Evolutionary conservation across 1,140 invertebrate species (phyloP), one percentile per base, ranked within the genome.

Genomic region (Bombus huntii): DNA sequence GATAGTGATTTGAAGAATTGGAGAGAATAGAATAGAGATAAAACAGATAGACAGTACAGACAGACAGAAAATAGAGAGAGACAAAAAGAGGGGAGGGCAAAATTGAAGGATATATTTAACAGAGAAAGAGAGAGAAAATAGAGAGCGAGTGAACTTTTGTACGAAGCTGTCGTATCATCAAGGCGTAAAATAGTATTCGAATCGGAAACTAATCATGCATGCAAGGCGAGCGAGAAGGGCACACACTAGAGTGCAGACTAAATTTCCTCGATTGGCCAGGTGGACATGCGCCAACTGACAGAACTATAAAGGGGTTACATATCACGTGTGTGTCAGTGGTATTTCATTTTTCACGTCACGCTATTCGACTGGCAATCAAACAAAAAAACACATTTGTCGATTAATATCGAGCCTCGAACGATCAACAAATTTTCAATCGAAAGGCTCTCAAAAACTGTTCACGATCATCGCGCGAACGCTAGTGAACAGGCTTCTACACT

Each of bases 241-340:
- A 95, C 89, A 94, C 88, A 92, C 93, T 95, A 95, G 70, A 92
- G 94, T 95, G 94, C 94, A 95, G 88, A 87, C 94, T 95, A 95
- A 62, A 77, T 92, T 92, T 93, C 87, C 82, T 92, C 92, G 88
- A 90, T 91, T 90, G 90, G 93, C 93, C 93, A 94, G 94, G 91
- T 94, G 92, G 93, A 91, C 93, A 94, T 95, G 93, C 92, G 92
- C 93, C 93, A 94, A 88, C 93, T 94, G 94, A 93, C 93, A 91
- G 88, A 89, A 90, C 82, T 90, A 89, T 90, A 68, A 73, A 86
- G 84, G 91, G 87, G 85, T 88, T 62, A 92, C 86, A 88, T 91
- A 88, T 92, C 89, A 91, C 85, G 83, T 89, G 82, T 91, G 88
- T 91, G 57, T 81, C 89, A 80, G 66, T 66, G 89, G 90, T 91